Evolutionary conservation across 1,140 invertebrate genomes (phyloP), one percentile per base, ranked within the genome.

Genomic region (Cyphomyrmex costatus): DNA sequence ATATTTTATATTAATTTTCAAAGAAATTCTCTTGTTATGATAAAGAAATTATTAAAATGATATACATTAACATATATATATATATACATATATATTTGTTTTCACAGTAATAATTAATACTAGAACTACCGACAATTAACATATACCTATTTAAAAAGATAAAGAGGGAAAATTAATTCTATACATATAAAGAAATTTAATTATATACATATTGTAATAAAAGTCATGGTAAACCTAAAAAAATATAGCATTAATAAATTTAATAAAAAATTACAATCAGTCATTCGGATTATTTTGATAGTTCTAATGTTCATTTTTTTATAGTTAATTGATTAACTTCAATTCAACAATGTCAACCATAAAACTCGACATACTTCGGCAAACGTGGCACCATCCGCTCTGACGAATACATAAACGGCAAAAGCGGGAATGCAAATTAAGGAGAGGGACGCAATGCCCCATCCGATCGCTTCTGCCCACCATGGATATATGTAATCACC

Each of bases 401-500:
- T 96, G 78, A 96, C 91, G 53, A 98, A 95, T 73, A 97, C 96
- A 76, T 97, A 96, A 19, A 98, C 93, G 66, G 98, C 98, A 91
- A 97, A 97, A 66, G 97, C 96, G 19, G 98, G 98, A 93, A 99
- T 98, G 92, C 98, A 98, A n/a, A 98, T 93, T 46, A 99, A 95
- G 3, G 98, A 98, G 19, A 98, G 94, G 8, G 97, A 97, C 6
- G 98, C 97, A 78, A 98, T 97, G 78, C 96, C 95, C 98, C 98
- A 99, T n/a, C 98, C 98, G 21, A 98, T 94, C 4, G 96, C 96
- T 91, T 98, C 97, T 10, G 98, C 98, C 98, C 98, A 99, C 76
- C 94, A 93, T 0, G 98, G 98, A 94, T 98, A 99, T 27, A 95
- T 94, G 90, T 98, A 98, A 27, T 96, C 95, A 10, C 97, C 97